A percentile compares a stretch with the other conserved stretches of the same genome.
Evolutionary conservation across 2,113 vertebrate species (phyloP).

Genomic region (Notarius lentiginosus): DNA sequence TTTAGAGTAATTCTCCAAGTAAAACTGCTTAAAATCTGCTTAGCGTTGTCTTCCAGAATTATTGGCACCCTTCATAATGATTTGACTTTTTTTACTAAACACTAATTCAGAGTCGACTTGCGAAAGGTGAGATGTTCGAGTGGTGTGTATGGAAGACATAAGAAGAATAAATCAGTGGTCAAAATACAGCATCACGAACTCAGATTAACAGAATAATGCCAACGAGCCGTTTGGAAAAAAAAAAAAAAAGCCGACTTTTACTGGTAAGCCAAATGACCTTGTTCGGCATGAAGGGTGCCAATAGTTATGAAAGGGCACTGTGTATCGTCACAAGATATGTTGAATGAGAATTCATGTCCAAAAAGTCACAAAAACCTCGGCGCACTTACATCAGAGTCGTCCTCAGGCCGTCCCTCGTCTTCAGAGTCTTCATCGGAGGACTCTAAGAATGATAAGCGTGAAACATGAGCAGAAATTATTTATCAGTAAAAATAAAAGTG

Average conservation of each 20-base stretch:
- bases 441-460: conserved; percentile 56
- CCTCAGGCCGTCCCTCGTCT: conserved; percentile 69
- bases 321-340: background rate
- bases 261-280: too few species aligned
- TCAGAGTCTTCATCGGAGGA: conserved; percentile 74
- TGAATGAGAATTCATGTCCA: background rate
- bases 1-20: background rate
- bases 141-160: too few species aligned
- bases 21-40: background rate
- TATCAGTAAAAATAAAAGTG: background rate
- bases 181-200: too few species aligned
- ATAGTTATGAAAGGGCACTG: background rate
- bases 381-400: conserved; percentile 74
- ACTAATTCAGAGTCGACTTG: too few species aligned
- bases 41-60: background rate
- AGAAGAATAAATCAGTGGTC: too few species aligned
- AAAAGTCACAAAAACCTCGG: background rate
- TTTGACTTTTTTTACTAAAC: too few species aligned
- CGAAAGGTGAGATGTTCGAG: too few species aligned
- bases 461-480: background rate
- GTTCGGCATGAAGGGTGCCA: background rate
- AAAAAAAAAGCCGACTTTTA: too few species aligned
- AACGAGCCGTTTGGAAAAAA: too few species aligned
- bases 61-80: background rate
- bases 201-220: too few species aligned